phyloP scores from a whole-genome alignment of 2,797 vertebrate species.

The Microctenopoma stevenorrisi region DNA sequence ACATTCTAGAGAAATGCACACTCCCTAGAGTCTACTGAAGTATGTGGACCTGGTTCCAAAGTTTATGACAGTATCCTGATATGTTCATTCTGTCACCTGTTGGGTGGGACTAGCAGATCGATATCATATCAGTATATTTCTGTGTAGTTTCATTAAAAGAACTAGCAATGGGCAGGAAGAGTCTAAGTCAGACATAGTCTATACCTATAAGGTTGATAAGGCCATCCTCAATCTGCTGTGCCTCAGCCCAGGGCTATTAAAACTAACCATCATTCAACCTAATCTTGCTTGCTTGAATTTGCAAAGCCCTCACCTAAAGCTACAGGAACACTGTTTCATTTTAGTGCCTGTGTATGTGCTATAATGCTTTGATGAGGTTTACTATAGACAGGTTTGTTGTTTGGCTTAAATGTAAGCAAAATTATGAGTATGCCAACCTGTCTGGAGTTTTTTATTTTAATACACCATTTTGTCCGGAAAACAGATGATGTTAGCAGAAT shows the following conservation, averaged over 20 bases:
- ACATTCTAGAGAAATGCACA: conserved; percentile 1
- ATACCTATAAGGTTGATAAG: conserved; percentile 38
- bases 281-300: conserved; percentile 75
- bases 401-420: too few relatives aligned
- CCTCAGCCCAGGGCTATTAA: conserved; percentile 56
- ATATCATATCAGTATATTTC: background rate
- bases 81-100: background rate
- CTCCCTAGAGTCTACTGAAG: background rate
- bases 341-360: conserved; percentile 40
- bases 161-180: background rate
- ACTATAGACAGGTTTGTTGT: conserved; percentile 13
- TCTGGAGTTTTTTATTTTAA: too few relatives aligned
- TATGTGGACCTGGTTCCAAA: too few relatives aligned
- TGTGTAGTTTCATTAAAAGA: conserved; percentile 8
- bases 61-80: conserved; percentile 1
- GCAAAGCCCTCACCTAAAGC: conserved; percentile 51
- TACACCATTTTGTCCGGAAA: background rate
- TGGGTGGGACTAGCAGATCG: background rate
- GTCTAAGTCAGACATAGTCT: conserved; percentile 2
- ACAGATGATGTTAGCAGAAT: conserved; percentile 25
- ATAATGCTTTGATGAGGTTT: conserved; percentile 34
- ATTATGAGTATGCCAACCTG: too few relatives aligned
- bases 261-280: conserved; percentile 71
- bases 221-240: conserved; percentile 43
- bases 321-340: conserved; percentile 59